These are phyloP conservation scores for Microtus oregoni DNA, from an alignment of 2,113 vertebrate genomes.

Conservation along the genomic window DNA sequence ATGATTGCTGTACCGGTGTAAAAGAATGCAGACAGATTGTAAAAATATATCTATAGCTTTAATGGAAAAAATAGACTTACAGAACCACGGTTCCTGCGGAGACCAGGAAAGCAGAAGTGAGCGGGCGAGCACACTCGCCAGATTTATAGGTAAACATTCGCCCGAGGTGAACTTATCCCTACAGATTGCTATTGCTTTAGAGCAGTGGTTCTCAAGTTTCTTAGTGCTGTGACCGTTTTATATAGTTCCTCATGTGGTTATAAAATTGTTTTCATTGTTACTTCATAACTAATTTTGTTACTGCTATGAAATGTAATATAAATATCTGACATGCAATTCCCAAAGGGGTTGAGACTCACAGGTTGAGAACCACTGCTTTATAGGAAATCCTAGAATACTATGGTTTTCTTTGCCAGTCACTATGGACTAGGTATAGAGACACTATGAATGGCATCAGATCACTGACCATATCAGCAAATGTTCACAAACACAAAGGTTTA, in stretches of 20 bases:
- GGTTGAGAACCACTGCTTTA: background rate
- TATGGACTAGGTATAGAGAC: background rate
- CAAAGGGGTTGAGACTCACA: background rate
- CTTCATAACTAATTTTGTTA: background rate
- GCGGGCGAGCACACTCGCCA: no score
- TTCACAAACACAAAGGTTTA: slow-evolving; percentile 14
- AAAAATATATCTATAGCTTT: no score
- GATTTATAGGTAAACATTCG: no score
- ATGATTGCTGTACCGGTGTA: background rate
- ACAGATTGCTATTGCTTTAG: background rate
- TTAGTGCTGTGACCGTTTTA: background rate
- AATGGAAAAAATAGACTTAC: no score
- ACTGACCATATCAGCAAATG: slow-evolving; percentile 43
- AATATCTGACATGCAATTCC: background rate
- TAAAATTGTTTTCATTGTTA: background rate
- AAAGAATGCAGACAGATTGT: no score
- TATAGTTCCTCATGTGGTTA: background rate
- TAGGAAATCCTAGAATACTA: slow-evolving; percentile 17
- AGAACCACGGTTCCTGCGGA: no score
- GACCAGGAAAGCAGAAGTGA: no score
- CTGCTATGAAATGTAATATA: background rate
- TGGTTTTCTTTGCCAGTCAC: slow-evolving; percentile 40
- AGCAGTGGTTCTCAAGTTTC: background rate
- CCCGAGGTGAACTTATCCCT: no score
- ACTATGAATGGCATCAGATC: slow-evolving; percentile 11